These are phyloP conservation scores for Bos indicus DNA, from an alignment of 2,113 vertebrate species.

Conservation along the genomic window DNA sequence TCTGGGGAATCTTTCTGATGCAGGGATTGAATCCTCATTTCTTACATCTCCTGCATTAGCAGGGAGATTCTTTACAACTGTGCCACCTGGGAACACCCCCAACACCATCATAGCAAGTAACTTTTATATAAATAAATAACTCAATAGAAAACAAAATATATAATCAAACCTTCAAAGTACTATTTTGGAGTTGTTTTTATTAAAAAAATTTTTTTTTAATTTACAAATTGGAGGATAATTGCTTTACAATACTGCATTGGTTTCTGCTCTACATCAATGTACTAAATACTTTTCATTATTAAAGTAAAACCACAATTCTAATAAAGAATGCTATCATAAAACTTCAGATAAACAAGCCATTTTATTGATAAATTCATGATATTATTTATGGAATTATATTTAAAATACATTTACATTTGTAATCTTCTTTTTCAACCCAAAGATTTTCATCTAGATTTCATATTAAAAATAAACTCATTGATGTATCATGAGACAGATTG, in stretches of 20 bases:
- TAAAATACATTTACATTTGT: not conserved
- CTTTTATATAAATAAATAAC: not conserved
- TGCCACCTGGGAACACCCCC: not conserved
- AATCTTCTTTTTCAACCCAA: conserved; percentile 24
- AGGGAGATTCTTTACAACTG: not conserved
- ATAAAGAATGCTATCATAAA: not conserved
- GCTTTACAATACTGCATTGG: not conserved
- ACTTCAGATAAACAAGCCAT: not conserved
- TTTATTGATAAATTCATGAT: not conserved
- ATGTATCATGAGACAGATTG: not conserved
- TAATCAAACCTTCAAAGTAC: not conserved
- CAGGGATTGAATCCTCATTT: not conserved
- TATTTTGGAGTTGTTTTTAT: not conserved
- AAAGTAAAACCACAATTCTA: not conserved
- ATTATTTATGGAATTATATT: not conserved
- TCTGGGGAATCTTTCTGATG: not conserved
- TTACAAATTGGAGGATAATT: not conserved
- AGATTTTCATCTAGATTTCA: conserved; percentile 34
- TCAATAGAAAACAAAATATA: conserved; percentile 10
- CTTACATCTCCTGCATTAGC: not conserved
- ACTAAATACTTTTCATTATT: not conserved
- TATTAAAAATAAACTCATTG: conserved; percentile 27
- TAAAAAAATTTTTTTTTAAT: rapidly evolving
- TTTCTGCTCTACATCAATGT: not conserved
- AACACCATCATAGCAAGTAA: not conserved